phyloP scores from a whole-genome alignment of 2,113 vertebrate species.

The Indicator indicator region DNA sequence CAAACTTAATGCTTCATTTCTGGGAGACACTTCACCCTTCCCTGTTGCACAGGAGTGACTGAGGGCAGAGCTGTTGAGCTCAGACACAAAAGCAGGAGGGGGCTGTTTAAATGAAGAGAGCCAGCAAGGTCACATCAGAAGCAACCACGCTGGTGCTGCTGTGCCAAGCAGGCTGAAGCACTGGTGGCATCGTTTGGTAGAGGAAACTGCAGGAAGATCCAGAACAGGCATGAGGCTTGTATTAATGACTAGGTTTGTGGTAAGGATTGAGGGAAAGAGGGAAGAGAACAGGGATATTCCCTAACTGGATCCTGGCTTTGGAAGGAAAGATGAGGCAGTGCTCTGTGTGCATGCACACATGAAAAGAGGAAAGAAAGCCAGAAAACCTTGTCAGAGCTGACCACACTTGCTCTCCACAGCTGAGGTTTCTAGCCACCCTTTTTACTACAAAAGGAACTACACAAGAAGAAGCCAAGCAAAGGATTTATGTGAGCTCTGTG shows the following conservation, averaged over 20 bases:
- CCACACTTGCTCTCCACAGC: conserved; percentile 30
- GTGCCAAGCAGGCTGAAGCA: too few relatives aligned
- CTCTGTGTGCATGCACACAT: background rate
- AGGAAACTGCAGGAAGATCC: background rate
- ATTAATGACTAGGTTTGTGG: background rate
- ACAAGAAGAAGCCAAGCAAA: background rate
- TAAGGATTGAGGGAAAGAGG: background rate
- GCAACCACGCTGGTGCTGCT: too few relatives aligned
- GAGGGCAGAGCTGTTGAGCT: background rate
- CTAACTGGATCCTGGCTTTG: background rate
- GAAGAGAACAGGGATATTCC: background rate
- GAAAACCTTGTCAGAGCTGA: conserved; percentile 29
- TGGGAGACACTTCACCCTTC: background rate
- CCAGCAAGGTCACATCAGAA: background rate
- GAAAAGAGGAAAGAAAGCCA: conserved; percentile 16
- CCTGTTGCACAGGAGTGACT: background rate
- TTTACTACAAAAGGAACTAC: conserved; percentile 49
- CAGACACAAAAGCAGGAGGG: background rate
- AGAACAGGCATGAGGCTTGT: background rate
- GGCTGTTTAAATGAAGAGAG: background rate
- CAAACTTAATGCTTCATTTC: background rate
- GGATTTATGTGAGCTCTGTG: conserved; percentile 17
- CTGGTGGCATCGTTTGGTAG: background rate
- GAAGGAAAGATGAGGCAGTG: background rate
- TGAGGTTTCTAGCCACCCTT: conserved; percentile 21